Percentiles rank a stretch among this genome's conserved stretches.
phyloP scores from a whole-genome alignment of 2,888 invertebrate genomes.

The Drosophila borealis region DNA sequence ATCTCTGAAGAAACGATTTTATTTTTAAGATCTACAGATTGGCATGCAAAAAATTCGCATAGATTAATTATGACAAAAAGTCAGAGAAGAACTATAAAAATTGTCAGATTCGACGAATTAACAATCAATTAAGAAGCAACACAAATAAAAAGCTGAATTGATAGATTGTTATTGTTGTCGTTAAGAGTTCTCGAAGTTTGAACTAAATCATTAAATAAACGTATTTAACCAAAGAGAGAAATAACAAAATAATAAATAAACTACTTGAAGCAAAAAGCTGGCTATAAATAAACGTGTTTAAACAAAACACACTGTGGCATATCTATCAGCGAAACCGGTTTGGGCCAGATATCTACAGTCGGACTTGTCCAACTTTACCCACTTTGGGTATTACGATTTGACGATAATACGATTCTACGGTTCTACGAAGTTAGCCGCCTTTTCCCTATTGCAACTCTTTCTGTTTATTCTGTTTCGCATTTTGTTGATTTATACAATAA shows the following conservation, averaged over 20 bases:
- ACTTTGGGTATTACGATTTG: conserved; percentile 19
- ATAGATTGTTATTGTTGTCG: conserved; percentile 20
- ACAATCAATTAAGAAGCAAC: conserved; percentile 5
- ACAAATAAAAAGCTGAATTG: conserved; percentile 6
- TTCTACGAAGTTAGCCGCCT: neutral
- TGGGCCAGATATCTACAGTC: conserved; percentile 37
- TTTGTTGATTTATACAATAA: conserved; percentile 48
- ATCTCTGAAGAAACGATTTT: too few species aligned
- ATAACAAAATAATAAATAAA: conserved; percentile 44
- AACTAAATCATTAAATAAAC: neutral
- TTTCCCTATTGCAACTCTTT: neutral
- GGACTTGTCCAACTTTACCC: conserved; percentile 48
- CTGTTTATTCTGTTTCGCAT: conserved; percentile 7
- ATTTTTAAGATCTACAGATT: too few species aligned
- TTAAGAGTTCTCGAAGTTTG: conserved; percentile 7
- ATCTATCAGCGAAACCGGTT: conserved; percentile 55
- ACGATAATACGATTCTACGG: too few species aligned
- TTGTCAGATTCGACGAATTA: neutral
- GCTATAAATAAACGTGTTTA: conserved; percentile 48
- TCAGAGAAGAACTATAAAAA: neutral
- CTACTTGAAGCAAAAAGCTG: conserved; percentile 38
- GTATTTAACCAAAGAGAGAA: conserved; percentile 7
- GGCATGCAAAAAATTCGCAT: neutral
- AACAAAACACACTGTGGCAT: conserved; percentile 16
- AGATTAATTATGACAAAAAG: conserved; percentile 1